phyloP scores from a whole-genome alignment of 2,888 invertebrate genomes.

The Cryptocephalus moraei region DNA sequence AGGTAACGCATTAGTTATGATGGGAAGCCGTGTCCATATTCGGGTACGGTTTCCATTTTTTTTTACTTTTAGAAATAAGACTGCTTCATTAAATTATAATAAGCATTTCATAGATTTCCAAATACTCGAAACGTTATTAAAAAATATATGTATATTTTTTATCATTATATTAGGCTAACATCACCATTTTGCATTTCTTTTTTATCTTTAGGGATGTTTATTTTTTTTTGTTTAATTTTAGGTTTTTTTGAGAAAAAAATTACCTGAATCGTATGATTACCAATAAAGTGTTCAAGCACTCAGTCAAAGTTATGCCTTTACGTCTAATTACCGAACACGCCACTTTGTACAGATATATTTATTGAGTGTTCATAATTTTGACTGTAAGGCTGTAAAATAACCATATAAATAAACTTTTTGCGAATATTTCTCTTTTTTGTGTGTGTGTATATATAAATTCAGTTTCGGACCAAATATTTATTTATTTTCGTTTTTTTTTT shows the following conservation, averaged over 20 bases:
- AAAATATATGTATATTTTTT: constrained; percentile 23
- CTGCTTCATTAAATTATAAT: constrained; percentile 9
- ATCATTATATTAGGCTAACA: constrained; percentile 18
- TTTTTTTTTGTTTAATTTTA: constrained; percentile 19
- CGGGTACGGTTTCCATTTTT: neutral
- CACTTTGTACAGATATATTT: constrained; percentile 32
- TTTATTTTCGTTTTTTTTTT: constrained; percentile 8
- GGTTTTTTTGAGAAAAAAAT: constrained; percentile 14
- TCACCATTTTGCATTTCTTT: constrained; percentile 13
- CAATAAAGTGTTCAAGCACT: constrained; percentile 31
- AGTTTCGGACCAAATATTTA: constrained; percentile 19
- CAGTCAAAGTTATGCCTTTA: constrained; percentile 27
- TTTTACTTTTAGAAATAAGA: constrained; percentile 11
- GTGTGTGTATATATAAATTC: constrained; percentile 19
- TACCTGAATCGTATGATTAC: constrained; percentile 32
- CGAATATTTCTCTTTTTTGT: constrained; percentile 20
- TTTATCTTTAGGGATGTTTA: constrained; percentile 12
- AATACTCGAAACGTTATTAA: constrained; percentile 25
- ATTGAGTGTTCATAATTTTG: constrained; percentile 20
- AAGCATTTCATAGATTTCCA: constrained; percentile 27
- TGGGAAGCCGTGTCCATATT: no score
- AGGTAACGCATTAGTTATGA: no score
- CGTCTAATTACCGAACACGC: constrained; percentile 10
- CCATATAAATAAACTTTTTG: constrained; percentile 35
- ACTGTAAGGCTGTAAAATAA: constrained; percentile 32